Percentiles rank a stretch among this genome's conserved stretches.
phyloP scores from a whole-genome alignment of 2,888 invertebrate species.

The Orthosia gracilis region DNA sequence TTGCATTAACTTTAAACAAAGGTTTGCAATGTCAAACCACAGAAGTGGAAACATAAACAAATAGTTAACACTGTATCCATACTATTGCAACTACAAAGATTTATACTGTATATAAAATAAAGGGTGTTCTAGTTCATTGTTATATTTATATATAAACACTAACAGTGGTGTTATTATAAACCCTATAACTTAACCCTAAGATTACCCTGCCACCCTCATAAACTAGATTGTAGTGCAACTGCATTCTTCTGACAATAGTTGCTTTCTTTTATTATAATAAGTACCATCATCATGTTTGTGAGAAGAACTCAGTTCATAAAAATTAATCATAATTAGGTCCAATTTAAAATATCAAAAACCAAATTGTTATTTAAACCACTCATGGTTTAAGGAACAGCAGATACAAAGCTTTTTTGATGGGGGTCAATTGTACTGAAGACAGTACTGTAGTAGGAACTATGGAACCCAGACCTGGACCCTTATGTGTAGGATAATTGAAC shows the following conservation, averaged over 20 bases:
- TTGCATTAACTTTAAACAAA: conserved; percentile 11
- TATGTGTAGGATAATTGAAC: neutral
- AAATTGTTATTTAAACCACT: neutral
- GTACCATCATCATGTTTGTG: neutral
- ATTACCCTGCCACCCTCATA: too few relatives aligned
- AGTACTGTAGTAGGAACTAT: too few relatives aligned
- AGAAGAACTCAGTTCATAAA: too few relatives aligned
- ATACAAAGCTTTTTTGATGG: neutral
- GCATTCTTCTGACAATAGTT: neutral
- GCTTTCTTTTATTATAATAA: neutral
- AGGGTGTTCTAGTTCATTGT: neutral
- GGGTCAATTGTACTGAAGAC: neutral
- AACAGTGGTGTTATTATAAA: neutral
- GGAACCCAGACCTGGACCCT: neutral
- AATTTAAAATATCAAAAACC: neutral
- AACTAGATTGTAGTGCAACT: neutral
- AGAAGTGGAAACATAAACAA: conserved; percentile 22
- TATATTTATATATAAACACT: conserved; percentile 4
- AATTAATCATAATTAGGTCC: neutral
- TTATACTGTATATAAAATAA: conserved; percentile 1
- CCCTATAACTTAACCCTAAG: neutral
- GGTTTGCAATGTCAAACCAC: conserved; percentile 16
- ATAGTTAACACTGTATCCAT: conserved; percentile 1
- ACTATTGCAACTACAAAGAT: neutral
- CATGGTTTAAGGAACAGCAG: neutral